These are phyloP conservation scores for Natator depressus DNA, from an alignment of 2,113 vertebrate genomes.

Conservation along the genomic window DNA sequence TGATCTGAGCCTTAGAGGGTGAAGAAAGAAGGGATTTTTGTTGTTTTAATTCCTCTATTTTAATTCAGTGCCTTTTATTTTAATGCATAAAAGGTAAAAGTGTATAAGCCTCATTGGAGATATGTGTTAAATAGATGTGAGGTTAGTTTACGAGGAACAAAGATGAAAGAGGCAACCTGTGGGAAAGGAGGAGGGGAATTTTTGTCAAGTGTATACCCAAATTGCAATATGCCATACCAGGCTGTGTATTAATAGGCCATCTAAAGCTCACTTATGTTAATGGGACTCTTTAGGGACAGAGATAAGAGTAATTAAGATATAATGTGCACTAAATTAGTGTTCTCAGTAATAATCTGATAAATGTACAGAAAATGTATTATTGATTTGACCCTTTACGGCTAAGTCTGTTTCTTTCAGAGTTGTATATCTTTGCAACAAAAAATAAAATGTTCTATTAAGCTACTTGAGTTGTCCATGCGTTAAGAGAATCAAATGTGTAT, in stretches of 20 bases:
- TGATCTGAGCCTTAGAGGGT: background rate
- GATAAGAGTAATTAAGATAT: slow-evolving; percentile 29
- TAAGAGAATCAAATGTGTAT: background rate
- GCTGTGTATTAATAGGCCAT: background rate
- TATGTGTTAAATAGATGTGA: background rate
- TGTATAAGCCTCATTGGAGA: background rate
- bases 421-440: background rate
- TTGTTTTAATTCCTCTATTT: background rate
- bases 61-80: background rate
- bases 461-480: background rate
- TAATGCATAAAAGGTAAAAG: background rate
- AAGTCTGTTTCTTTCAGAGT: background rate
- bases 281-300: background rate
- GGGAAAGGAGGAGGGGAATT: slow-evolving; percentile 21
- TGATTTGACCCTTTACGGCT: background rate
- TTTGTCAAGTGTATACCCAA: background rate
- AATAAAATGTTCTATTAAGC: background rate
- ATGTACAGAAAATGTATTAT: background rate
- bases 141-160: background rate
- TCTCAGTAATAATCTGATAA: slow-evolving; percentile 2
- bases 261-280: background rate
- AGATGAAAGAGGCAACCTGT: background rate
- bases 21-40: background rate
- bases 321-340: background rate
- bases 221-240: background rate